These are phyloP conservation scores for Crematogaster levior DNA, from an alignment of 2,888 invertebrate genomes.

Conservation along the genomic window DNA sequence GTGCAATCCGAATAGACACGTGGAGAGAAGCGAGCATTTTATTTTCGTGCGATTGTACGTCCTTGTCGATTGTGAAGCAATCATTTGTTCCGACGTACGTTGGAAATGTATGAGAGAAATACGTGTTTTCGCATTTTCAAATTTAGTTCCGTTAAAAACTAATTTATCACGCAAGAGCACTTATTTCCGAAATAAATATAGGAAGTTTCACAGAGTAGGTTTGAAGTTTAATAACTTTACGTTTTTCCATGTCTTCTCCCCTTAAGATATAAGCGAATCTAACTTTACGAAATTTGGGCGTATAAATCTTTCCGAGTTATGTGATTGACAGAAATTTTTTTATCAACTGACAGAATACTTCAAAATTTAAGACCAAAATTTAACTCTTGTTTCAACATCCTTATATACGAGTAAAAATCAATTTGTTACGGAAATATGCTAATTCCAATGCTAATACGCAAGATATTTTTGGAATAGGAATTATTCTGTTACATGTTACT, in stretches of 20 bases:
- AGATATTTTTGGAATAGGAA: too few relatives aligned
- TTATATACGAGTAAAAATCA: background rate
- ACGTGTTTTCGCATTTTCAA: background rate
- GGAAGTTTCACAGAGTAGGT: background rate
- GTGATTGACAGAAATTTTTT: background rate
- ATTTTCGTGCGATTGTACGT: slow-evolving; percentile 28
- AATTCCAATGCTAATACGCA: background rate
- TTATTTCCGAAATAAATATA: background rate
- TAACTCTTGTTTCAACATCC: background rate
- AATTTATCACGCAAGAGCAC: background rate
- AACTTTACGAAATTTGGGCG: background rate
- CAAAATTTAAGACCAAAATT: background rate
- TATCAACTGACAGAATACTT: background rate
- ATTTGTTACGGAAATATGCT: background rate
- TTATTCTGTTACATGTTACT: too few relatives aligned
- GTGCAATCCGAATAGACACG: slow-evolving; percentile 1
- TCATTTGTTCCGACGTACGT: background rate
- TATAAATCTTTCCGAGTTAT: background rate
- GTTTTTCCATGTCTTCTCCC: background rate
- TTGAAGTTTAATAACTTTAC: background rate
- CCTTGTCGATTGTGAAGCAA: background rate
- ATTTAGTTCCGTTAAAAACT: background rate
- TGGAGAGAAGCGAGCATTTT: slow-evolving; percentile 20
- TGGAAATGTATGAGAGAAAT: background rate
- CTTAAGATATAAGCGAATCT: background rate